Evolutionary conservation across 2,888 invertebrate genomes (phyloP).

Genomic region (Adela reaumurella): DNA sequence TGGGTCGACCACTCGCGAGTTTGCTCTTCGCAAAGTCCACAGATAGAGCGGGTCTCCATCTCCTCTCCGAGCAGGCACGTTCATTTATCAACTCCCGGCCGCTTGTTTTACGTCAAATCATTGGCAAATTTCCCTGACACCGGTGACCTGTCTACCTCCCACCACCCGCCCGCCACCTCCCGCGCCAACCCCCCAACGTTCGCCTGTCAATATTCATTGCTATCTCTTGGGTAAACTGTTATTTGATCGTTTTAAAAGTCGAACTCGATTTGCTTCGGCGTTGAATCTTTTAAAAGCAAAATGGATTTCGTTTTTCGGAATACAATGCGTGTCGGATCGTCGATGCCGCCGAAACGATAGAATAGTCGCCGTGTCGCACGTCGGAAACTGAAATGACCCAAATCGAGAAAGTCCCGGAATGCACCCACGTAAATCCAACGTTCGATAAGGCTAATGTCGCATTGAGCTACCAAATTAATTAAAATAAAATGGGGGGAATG

Average conservation of each 20-base stretch:
- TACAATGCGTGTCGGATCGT: too few species aligned
- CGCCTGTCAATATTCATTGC: neutral
- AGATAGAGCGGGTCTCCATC: too few species aligned
- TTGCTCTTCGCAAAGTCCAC: too few species aligned
- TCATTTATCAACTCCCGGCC: conserved; percentile 32
- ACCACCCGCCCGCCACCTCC: neutral
- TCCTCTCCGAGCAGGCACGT: conserved; percentile 3
- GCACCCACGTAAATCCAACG: conserved; percentile 22
- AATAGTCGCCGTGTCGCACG: too few species aligned
- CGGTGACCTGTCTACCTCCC: neutral
- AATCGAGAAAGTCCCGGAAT: neutral
- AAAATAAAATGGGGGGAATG: conserved; percentile 21
- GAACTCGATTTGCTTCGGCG: too few species aligned
- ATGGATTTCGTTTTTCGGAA: too few species aligned
- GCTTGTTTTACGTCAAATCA: conserved; percentile 38
- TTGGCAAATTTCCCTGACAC: conserved; percentile 5
- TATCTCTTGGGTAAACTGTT: neutral
- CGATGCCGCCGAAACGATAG: too few species aligned
- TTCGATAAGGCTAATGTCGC: conserved; percentile 48
- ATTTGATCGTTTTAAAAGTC: neutral
- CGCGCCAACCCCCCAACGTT: neutral
- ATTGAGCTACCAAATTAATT: conserved; percentile 47
- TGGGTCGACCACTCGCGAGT: too few species aligned
- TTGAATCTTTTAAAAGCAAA: too few species aligned
- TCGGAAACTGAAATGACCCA: neutral